A percentile compares a stretch with the other conserved stretches of the same genome.
Conservation (phyloP, 2,888 invertebrate genomes). For the Abscondita cerata region DNA sequence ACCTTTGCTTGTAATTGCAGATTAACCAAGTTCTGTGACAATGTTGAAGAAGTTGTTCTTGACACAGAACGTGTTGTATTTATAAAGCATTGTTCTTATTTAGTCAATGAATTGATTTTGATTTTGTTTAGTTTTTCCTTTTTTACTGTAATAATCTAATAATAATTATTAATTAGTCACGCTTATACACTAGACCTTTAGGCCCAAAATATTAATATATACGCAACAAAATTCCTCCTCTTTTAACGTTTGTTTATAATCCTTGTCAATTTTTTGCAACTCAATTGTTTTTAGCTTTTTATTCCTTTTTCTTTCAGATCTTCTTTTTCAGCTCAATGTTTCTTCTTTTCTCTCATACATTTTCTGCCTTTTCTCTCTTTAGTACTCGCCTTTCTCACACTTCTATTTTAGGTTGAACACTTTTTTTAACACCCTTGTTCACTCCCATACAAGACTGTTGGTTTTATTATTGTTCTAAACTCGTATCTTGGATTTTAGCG, state of each 20-base stretch:
- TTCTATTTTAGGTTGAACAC: background rate
- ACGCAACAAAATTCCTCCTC: background rate
- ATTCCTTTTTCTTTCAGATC: background rate
- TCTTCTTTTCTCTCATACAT: background rate
- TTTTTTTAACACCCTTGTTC: background rate
- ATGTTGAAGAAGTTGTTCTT: no score
- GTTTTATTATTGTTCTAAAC: no score
- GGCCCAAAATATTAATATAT: background rate
- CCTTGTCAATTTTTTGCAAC: background rate
- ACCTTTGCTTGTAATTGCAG: no score
- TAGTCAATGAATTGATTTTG: no score
- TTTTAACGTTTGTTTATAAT: background rate
- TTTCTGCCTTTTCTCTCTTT: background rate
- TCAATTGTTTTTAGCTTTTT: background rate
- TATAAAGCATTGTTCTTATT: no score
- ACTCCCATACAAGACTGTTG: background rate
- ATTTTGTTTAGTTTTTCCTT: no score
- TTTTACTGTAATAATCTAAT: no score
- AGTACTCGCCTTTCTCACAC: background rate
- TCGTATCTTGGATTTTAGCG: background rate
- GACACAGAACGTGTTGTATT: no score
- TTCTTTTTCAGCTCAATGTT: background rate
- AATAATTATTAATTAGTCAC: no score
- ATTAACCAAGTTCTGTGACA: no score
- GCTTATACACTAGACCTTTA: no score